Evolutionary conservation across 2,888 invertebrate species (phyloP), one percentile per base, ranked within the genome.

Genomic region (Prenolepis imparis): DNA sequence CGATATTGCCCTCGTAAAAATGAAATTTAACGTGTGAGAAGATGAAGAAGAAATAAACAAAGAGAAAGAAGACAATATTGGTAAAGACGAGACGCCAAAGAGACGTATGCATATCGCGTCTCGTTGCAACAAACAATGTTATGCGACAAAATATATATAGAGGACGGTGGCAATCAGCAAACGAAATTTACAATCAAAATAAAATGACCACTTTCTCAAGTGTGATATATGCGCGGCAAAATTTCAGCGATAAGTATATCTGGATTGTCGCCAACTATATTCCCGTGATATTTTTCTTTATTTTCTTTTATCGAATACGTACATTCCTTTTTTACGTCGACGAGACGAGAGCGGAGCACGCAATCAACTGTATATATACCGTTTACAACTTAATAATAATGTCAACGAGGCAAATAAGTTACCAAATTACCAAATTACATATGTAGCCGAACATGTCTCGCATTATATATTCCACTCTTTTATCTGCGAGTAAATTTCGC

Each of bases 161-260:
- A 28, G 5, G 4, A 36, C 28, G 28, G 9, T 55, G 28, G 15
- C 80, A 81, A 84, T 84, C 64, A 21, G 28, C 63, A 86, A 85
- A 89, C 68, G 63, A 84, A 88, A 90, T 88, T 90, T 89, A 89
- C 86, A 83, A 80, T 86, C 72, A 82, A 80, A 86, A 87, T 86
- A 88, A 89, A 89, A 88, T 86, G 88, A 86, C 87, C 86, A 86
- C 84, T 87, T 87, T 86, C 87, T 87, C 86, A 81, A 82, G 88
- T 83, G 85, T 86, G 86, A 86, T 86, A 86, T 78, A 86, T 70
- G 67, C 59, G 81, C 74, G 75, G 88, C 89, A 89, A 90, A 90
- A 90, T 89, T 88, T 86, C 81, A 81, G 88, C 89, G 86, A 90
- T 89, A 89, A 88, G 86, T 87, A 88, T 87, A 87, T 82, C 86